A percentile compares a stretch with the other conserved stretches of the same genome.
Conservation (phyloP, 2,797 vertebrate genomes). For the Stomatorhinus walkeri region DNA sequence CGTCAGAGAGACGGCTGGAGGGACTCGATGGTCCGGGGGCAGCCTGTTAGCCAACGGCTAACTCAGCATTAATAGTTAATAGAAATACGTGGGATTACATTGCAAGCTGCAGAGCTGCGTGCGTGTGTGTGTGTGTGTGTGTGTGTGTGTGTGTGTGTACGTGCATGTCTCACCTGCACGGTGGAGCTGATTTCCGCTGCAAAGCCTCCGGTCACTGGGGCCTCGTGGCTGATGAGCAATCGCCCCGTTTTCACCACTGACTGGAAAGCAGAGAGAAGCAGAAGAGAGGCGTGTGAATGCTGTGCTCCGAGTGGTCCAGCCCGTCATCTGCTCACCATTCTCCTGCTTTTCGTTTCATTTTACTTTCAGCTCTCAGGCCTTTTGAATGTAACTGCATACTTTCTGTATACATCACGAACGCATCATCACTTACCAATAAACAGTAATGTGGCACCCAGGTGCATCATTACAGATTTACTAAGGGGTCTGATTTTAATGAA, state of each 20-base stretch:
- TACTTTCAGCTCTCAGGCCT: neutral
- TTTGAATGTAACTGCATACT: neutral
- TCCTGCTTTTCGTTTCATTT: neutral
- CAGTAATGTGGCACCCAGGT: neutral
- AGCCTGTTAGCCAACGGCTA: neutral
- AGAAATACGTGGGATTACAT: neutral
- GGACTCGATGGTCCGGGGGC: neutral
- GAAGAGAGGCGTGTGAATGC: neutral
- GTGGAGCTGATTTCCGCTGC: constrained; percentile 90
- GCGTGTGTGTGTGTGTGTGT: neutral
- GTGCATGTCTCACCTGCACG: constrained; percentile 74
- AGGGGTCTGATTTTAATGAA: neutral
- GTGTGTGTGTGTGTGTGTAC: neutral
- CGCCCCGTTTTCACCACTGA: constrained; percentile 90
- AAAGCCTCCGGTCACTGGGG: constrained; percentile 92
- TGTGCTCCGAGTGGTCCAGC: neutral
- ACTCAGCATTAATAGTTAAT: neutral
- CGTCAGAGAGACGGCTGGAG: neutral
- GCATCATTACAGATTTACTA: neutral
- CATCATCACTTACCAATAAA: neutral
- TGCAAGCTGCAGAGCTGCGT: neutral
- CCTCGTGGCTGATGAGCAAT: constrained; percentile 90
- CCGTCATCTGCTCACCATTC: constrained; percentile 11
- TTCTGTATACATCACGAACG: neutral
- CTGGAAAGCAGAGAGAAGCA: constrained; percentile 50